Evolutionary conservation across 1,140 invertebrate genomes (phyloP), one percentile per base, ranked within the genome.

Genomic region (Leptoteleia sp.): DNA sequence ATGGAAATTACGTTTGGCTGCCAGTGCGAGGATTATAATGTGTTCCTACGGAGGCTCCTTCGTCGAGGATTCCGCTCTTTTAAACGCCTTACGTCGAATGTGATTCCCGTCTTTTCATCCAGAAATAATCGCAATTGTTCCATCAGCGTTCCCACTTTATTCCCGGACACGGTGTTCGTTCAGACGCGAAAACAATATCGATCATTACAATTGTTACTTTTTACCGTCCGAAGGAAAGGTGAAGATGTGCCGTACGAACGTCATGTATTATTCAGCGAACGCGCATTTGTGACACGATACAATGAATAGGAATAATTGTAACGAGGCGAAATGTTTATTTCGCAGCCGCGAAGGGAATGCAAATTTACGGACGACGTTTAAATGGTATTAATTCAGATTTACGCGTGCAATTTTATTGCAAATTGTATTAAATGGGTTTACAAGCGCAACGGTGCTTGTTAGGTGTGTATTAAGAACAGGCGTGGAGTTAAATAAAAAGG

Each of bases 1-100:
- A 84, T 84, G 77, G 77, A 82, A 86, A 87, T 84, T 82, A 59
- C 65, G 61, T 76, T 84, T 81, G 76, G 75, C 29, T 43, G 64
- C 15, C 52, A 55, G 37, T 37, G 61, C 54, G 57, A 70, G 42
- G 52, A 71, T 71, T 75, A 79, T 76, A 61, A 73, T 62, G 57
- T 52, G 50, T 79, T 72, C 65, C 48, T 55, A 62, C 27, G 43
- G 15, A 12, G 27, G 15, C 1, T 42, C 42, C 59, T 61, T 68
- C 37, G 48, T 13, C 37, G 31, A 12, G 35, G 35, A 77, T 61
- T 61, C 6, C 29, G 35, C 27, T 42, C 61, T 72, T 68, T 72
- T 62, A 55, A 47, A 71, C 50, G 8, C 22, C 43, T 22, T 25
- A 7, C 16, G 29, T 40, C 54, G 52, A 78, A 67, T 59, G 31